Base-by-base conservation (phyloP, 2,113 vertebrate genomes). In the Lophotis ruficrista region DNA sequence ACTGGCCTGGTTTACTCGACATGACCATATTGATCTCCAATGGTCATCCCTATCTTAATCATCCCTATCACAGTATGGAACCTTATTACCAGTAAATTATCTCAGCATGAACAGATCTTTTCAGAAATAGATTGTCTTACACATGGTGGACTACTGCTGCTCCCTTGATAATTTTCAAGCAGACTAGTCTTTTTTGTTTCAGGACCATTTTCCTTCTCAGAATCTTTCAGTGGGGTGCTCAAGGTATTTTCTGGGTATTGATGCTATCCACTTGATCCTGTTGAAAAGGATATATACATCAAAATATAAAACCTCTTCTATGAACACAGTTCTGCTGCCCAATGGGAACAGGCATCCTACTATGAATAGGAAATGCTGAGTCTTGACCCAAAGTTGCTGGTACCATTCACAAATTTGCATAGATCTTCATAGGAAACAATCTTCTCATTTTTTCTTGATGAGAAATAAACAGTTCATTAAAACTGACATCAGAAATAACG, bases 21-120 rank as follows among this genome's bases (percentile, higher is more conserved):
- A 7, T 14, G 37, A 33, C 24, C 56, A 3, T 10, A 7, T 1
- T 3, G 50, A 43, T 43, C 11, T 68, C 33, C 56, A 20, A 6
- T 4, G n/a, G 78, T 18, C 83, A 61, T 41, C 30, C 28, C 9
- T 3, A 13, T 6, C 18, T 25, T 25, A 33, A 38, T 21, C 25
- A 51, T 78, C 56, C 41, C 48, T 61, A 16, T 18, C 3, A 1
- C 0, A 27, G 41, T 27, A 33, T 0, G 3, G 13, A 25, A 7
- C 30, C 27, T 43, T 47, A 38, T 57, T 15, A 7, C 12, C 76
- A 31, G 37, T 8, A 33, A 54, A 30, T 31, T n/a, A 20, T 11
- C 51, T 54, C 35, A 50, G 27, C 47, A 27, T 9, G 25, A 77
- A 48, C 13, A 72, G 53, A 35, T 51, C 24, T 72, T 78, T 78